Evolutionary conservation across 1,140 invertebrate genomes (phyloP).

Genomic region (Cyclargus thomasi): DNA sequence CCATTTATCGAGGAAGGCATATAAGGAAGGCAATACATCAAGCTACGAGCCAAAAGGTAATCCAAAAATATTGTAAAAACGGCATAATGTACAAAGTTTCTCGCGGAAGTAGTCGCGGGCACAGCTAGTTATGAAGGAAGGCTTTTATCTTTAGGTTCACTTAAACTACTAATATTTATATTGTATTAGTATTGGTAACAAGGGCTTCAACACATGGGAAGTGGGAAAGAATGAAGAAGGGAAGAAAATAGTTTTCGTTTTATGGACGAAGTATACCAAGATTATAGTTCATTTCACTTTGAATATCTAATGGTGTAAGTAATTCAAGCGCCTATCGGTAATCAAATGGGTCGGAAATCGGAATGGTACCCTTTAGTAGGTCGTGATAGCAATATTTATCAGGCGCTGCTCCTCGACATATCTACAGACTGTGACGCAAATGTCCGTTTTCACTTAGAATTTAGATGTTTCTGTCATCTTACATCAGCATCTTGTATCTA

Average conservation of each 20-base stretch:
- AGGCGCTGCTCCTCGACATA: neutral
- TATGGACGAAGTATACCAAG: neutral
- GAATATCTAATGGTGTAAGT: neutral
- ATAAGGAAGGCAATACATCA: too few species aligned
- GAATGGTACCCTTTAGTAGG: neutral
- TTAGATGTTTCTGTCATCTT: neutral
- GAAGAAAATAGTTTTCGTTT: neutral
- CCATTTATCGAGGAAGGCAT: too few species aligned
- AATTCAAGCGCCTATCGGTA: neutral
- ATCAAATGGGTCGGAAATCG: neutral
- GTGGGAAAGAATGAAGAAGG: too few species aligned
- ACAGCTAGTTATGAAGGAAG: too few species aligned
- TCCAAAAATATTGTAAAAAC: too few species aligned
- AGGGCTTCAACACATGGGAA: too few species aligned
- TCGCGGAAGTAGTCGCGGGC: too few species aligned
- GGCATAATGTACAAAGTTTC: too few species aligned
- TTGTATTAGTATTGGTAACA: too few species aligned
- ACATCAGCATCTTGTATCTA: neutral
- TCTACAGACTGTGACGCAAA: neutral
- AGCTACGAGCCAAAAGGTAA: too few species aligned
- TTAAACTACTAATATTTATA: too few species aligned
- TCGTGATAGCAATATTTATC: constrained; percentile 3
- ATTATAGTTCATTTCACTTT: neutral
- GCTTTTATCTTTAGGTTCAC: too few species aligned
- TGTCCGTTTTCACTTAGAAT: neutral